Evolutionary conservation across 1,140 invertebrate genomes (phyloP).

Genomic region (Macrocentrus cingulum): DNA sequence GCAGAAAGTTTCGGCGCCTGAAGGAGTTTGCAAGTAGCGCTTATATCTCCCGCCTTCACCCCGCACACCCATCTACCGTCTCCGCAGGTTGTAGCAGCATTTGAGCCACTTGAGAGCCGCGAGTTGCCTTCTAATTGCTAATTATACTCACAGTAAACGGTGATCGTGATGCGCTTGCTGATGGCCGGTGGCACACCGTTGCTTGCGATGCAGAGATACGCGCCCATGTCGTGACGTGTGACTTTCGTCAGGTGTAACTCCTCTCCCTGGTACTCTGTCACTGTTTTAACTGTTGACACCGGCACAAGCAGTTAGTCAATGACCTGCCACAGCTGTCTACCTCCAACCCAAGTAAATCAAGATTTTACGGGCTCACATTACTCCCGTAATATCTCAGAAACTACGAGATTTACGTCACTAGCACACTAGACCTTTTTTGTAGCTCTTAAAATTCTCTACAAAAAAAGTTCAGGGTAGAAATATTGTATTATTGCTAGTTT

Average conservation of each 20-base stretch:
- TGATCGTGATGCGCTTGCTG: conserved; percentile 80
- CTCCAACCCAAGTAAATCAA: too few relatives aligned
- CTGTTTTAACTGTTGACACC: conserved; percentile 19
- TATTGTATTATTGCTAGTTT: too few relatives aligned
- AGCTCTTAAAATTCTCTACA: too few relatives aligned
- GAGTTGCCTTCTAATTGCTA: conserved; percentile 28
- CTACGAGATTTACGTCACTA: too few relatives aligned
- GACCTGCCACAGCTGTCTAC: too few relatives aligned
- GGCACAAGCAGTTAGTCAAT: too few relatives aligned
- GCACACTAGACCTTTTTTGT: too few relatives aligned
- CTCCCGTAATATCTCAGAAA: too few relatives aligned
- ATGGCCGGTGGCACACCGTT: conserved; percentile 79
- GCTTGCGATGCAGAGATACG: conserved; percentile 83
- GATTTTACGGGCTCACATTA: too few relatives aligned
- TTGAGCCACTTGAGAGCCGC: conserved; percentile 8
- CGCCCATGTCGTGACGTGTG: conserved; percentile 84
- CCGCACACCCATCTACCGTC: not conserved
- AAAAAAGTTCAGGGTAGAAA: too few relatives aligned
- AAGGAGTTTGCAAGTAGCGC: too few relatives aligned
- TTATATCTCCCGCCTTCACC: too few relatives aligned
- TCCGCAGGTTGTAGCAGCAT: conserved; percentile 3
- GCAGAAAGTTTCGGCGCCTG: conserved; percentile 18
- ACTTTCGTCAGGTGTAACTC: conserved; percentile 78
- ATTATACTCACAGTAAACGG: conserved; percentile 79
- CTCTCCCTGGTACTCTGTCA: conserved; percentile 49